Evolutionary conservation across 2,113 vertebrate species (phyloP), one percentile per base, ranked within the genome.

Genomic region (Epinephelus fuscoguttatus): DNA sequence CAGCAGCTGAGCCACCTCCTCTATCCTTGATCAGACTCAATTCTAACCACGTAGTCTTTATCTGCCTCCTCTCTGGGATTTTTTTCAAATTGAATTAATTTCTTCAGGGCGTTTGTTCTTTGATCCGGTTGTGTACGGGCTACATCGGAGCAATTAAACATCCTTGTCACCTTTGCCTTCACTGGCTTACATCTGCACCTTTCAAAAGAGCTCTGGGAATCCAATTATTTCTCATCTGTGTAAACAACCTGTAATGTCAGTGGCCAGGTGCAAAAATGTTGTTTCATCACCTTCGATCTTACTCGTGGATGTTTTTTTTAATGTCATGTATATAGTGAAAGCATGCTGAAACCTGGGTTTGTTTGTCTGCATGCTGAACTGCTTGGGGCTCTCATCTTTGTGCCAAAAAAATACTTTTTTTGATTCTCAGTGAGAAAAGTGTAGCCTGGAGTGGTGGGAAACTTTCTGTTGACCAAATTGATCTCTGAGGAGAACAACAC

Each of bases 211-310:
- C 67, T 86, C 40, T 19, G 57, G 37, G 80, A 93, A 90, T 90
- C 81, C 81, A 93, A 91, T 93, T 91, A 94, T 78, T 73, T 72
- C 68, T 86, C 84, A 59, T 62, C 45, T 82, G 78, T 79, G 90
- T 85, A 88, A 90, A 92, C 84, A 86, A 78, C 87, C 84, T 88
- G 87, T 80, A 89, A 64, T 77, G 45, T 66, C 27, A 63, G 68
- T 59, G 70, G 68, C 55, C 55, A 85, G 75, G 64, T 66, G 57
- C 60, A 69, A 21, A 47, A 70, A 75, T 82, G 73, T 85, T 75
- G 56, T 77, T 81, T 89, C 75, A 73, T 80, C 62, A 71, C 55
- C 62, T 74, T 66, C 75, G 64, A 37, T 72, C 47, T 80, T 25
- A 64, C 56, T 68, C 1, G 13, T 82, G 79, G 70, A 25, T 49